Evolutionary conservation across 1,140 invertebrate species (phyloP).

Genomic region (Harpegnathos saltator): DNA sequence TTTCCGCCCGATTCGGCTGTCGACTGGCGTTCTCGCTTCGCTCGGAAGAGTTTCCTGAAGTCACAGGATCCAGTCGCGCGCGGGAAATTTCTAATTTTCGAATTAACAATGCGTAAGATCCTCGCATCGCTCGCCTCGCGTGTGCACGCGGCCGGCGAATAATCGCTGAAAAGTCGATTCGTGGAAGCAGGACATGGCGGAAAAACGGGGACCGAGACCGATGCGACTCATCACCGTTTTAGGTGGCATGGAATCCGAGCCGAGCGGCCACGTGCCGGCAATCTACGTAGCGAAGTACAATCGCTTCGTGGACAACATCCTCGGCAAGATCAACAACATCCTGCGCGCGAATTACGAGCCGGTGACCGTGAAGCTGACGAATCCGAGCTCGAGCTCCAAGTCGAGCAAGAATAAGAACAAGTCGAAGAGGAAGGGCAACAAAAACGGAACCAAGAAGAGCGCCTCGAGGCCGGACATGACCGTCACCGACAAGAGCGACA

Average conservation of each 20-base stretch:
- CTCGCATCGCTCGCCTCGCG: no score
- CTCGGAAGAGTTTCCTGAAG: no score
- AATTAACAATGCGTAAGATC: no score
- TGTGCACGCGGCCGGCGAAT: no score
- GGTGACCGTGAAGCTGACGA: conserved; percentile 92
- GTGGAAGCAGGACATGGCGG: background rate
- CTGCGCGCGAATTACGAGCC: conserved; percentile 92
- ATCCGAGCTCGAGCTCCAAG: conserved; percentile 83
- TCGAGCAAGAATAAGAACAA: conserved; percentile 68
- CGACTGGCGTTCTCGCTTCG: no score
- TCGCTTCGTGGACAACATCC: conserved; percentile 92
- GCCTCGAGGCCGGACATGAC: background rate
- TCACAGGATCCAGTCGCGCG: no score
- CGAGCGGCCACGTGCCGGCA: conserved; percentile 87
- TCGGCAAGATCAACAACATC: conserved; percentile 92
- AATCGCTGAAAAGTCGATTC: background rate
- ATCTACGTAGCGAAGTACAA: conserved; percentile 93
- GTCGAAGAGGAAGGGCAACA: conserved; percentile 68
- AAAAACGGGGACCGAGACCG: background rate
- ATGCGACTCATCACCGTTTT: conserved; percentile 43
- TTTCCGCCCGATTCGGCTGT: background rate
- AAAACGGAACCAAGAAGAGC: conserved; percentile 67
- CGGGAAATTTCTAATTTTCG: no score
- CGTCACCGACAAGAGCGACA: conserved; percentile 34
- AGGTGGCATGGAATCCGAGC: conserved; percentile 81